A percentile compares a stretch with the other conserved stretches of the same genome.
Evolutionary conservation across 2,888 invertebrate genomes (phyloP).

Genomic region (Tribolium freemani): DNA sequence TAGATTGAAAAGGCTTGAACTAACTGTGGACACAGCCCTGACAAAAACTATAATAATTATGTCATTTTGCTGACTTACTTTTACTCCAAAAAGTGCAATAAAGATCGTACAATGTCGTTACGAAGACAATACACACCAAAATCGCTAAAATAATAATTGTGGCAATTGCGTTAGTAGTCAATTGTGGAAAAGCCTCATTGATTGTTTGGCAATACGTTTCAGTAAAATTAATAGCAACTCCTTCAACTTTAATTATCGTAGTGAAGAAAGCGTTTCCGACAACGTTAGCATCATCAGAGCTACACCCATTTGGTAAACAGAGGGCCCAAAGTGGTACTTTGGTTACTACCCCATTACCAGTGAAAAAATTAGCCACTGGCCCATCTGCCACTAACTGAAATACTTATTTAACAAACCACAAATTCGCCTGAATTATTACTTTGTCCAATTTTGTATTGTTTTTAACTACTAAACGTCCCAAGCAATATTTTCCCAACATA

Average conservation of each 20-base stretch:
- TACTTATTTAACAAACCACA: background rate
- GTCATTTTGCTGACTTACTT: background rate
- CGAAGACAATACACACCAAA: conserved; percentile 33
- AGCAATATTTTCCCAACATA: conserved; percentile 39
- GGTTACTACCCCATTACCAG: background rate
- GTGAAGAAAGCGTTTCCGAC: too few species aligned
- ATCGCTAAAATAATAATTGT: conserved; percentile 28
- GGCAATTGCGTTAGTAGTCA: conserved; percentile 25
- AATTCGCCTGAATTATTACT: too few species aligned
- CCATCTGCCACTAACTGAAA: background rate
- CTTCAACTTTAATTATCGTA: conserved; percentile 5
- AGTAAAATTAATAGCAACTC: background rate
- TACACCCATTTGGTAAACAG: conserved; percentile 24
- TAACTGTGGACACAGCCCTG: conserved; percentile 31
- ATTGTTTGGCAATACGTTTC: conserved; percentile 7
- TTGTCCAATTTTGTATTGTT: background rate
- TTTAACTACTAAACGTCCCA: background rate
- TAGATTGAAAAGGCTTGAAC: conserved; percentile 53
- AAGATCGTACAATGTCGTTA: conserved; percentile 52
- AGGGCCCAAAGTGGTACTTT: background rate
- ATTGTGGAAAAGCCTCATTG: background rate
- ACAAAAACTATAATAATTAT: background rate
- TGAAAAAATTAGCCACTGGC: background rate
- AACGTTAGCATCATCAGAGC: conserved; percentile 31
- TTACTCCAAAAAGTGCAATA: conserved; percentile 37